phyloP scores from a whole-genome alignment of 1,140 invertebrate genomes.

The Ceratitis capitata region DNA sequence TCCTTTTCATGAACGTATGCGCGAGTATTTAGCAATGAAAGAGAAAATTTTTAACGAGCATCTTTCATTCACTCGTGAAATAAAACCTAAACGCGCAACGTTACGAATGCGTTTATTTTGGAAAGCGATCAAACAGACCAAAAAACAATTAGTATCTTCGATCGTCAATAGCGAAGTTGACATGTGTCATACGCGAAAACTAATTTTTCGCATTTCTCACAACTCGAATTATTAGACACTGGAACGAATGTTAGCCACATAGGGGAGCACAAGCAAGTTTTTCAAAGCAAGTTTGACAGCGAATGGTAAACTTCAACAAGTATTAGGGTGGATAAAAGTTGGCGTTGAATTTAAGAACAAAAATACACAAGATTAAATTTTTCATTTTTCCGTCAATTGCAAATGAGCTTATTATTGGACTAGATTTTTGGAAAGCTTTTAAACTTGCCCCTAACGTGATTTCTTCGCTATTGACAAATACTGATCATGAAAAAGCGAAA shows the following conservation, averaged over 20 bases:
- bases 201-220: not conserved
- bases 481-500: not conserved
- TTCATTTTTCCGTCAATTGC: slow-evolving; percentile 1
- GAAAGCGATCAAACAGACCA: no score
- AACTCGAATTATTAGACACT: not conserved
- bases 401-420: not conserved
- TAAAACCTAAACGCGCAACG: no score
- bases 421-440: slow-evolving; percentile 34
- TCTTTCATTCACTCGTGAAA: no score
- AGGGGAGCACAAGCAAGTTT: not conserved
- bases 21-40: no score
- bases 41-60: no score
- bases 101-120: no score
- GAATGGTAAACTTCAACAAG: not conserved
- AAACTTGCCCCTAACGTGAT: not conserved
- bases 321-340: not conserved
- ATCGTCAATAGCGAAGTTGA: not conserved
- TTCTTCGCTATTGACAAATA: not conserved
- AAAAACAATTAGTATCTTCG: not conserved
- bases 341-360: not conserved
- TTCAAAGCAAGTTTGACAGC: not conserved
- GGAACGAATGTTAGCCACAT: no score
- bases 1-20: no score
- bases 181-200: no score
- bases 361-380: not conserved